Percentiles rank a stretch among this genome's conserved stretches.
Conservation (phyloP, 2,113 vertebrate species). For the Martes martes region DNA sequence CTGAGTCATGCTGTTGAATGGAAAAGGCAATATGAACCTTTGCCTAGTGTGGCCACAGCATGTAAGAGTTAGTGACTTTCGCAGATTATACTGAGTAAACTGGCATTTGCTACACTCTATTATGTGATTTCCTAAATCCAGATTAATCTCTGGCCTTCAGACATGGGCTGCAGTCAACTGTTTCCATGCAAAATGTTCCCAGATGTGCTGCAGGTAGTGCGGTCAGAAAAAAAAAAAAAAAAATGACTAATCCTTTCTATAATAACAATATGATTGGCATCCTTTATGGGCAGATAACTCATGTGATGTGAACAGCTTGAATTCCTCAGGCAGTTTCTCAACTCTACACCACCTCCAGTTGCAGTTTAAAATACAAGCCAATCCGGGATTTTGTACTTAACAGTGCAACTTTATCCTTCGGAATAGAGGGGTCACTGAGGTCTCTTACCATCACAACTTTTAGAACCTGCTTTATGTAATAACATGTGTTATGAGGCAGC, state of each 20-base stretch:
- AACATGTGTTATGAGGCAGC: background rate
- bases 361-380: constrained; percentile 51
- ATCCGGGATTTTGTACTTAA: constrained; percentile 20
- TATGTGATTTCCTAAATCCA: background rate
- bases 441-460: background rate
- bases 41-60: background rate
- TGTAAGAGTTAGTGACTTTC: background rate
- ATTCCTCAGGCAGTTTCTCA: constrained; percentile 53
- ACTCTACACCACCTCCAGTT: constrained; percentile 26
- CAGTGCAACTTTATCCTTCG: background rate
- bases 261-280: constrained; percentile 34
- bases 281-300: background rate
- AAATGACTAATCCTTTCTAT: constrained; percentile 3
- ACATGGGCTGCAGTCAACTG: background rate
- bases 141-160: background rate
- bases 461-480: constrained; percentile 3
- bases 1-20: background rate
- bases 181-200: constrained; percentile 22
- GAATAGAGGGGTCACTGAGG: background rate
- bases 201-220: constrained; percentile 17
- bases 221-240: background rate
- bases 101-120: background rate
- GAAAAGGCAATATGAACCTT: background rate
- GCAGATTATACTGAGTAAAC: background rate
- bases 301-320: constrained; percentile 47